These are phyloP conservation scores for Metallyticus violacea DNA, from an alignment of 2,888 invertebrate genomes.

Conservation along the genomic window DNA sequence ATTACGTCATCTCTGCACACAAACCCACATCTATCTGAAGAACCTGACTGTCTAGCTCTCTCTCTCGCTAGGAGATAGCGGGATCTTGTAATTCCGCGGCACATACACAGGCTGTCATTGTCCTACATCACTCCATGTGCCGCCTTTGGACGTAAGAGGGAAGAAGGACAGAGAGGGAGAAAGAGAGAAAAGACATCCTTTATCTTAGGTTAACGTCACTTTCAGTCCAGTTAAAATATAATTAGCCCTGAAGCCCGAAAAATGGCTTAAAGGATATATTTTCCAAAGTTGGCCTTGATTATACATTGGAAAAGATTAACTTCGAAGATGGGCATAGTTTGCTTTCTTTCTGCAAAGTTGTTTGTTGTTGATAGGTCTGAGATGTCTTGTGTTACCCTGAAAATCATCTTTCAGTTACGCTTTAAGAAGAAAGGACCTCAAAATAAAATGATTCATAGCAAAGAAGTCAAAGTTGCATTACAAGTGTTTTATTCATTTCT, in stretches of 20 bases:
- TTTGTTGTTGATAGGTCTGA: background rate
- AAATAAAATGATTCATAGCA: no score
- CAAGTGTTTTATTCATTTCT: no score
- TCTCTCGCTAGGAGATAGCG: background rate
- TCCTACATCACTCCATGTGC: no score
- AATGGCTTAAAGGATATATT: background rate
- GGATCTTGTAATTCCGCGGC: background rate
- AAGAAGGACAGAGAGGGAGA: background rate
- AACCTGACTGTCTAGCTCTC: background rate
- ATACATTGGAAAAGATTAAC: background rate
- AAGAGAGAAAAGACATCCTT: background rate
- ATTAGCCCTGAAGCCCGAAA: background rate
- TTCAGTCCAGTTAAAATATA: background rate
- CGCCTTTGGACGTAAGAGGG: background rate
- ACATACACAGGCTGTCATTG: no score
- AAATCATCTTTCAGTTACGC: no score
- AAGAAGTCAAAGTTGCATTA: no score
- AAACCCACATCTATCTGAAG: background rate
- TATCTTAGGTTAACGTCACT: background rate
- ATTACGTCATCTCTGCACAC: background rate
- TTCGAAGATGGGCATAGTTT: no score
- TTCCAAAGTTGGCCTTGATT: background rate
- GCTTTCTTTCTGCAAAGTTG: background rate
- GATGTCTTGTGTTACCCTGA: background rate
- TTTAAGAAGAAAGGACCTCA: no score